These are phyloP conservation scores for Aleiodes testaceus DNA, from an alignment of 2,888 invertebrate species.

Conservation along the genomic window DNA sequence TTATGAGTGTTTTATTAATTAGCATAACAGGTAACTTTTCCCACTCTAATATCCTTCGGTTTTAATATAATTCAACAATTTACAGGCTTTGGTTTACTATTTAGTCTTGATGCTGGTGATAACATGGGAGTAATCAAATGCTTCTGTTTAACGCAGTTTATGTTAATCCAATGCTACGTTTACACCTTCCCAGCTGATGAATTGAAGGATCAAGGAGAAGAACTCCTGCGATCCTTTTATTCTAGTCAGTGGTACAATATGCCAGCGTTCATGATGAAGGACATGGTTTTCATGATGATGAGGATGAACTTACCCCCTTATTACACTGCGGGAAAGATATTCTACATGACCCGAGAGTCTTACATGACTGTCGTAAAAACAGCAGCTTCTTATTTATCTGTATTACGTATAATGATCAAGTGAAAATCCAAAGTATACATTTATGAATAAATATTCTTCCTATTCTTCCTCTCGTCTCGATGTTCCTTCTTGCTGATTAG, in stretches of 20 bases:
- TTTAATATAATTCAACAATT: slow-evolving; percentile 11
- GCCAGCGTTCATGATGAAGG: slow-evolving; percentile 51
- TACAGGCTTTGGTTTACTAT: slow-evolving; percentile 56
- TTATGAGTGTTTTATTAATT: slow-evolving; percentile 52
- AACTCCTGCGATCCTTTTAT: slow-evolving; percentile 53
- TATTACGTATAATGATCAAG: slow-evolving; percentile 53
- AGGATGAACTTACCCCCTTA: slow-evolving; percentile 54
- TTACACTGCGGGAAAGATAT: slow-evolving; percentile 55
- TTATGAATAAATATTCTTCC: slow-evolving; percentile 14
- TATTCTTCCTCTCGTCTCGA: neutral
- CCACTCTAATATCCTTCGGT: neutral
- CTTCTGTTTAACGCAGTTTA: slow-evolving; percentile 48
- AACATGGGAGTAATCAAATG: slow-evolving; percentile 48
- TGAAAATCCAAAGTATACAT: neutral
- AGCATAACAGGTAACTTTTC: slow-evolving; percentile 50
- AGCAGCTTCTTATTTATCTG: slow-evolving; percentile 54
- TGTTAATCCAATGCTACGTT: slow-evolving; percentile 56
- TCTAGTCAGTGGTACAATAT: slow-evolving; percentile 56
- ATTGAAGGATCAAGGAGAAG: slow-evolving; percentile 54
- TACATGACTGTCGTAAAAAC: slow-evolving; percentile 55
- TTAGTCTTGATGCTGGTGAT: slow-evolving; percentile 49
- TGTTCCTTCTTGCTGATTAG: neutral
- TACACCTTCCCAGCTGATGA: slow-evolving; percentile 58
- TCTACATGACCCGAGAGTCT: slow-evolving; percentile 52
- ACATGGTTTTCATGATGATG: slow-evolving; percentile 57